phyloP scores from a whole-genome alignment of 37 sponge, comb jelly and placozoan species.

The Petrosia ficiformis region DNA sequence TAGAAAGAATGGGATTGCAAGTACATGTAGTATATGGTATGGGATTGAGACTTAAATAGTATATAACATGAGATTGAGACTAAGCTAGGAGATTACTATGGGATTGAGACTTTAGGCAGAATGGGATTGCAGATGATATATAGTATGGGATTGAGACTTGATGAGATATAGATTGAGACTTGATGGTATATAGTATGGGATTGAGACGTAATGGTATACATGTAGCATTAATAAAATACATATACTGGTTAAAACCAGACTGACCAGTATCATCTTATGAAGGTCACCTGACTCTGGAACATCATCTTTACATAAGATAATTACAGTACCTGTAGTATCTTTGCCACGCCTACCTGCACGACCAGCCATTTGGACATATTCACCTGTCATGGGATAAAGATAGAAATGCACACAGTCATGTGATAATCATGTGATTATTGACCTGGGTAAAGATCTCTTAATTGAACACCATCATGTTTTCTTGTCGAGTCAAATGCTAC shows the following conservation, averaged over 20 bases:
- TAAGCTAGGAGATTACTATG: no score
- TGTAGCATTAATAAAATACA: no score
- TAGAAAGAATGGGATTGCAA: no score
- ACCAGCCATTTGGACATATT: conserved; percentile 99
- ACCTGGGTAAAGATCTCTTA: conserved; percentile 77
- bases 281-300: conserved; percentile 88
- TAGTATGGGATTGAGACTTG: no score
- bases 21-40: no score
- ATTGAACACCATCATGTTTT: conserved; percentile 85
- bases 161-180: no score
- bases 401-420: neutral
- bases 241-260: conserved; percentile 4
- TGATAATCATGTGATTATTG: conserved; percentile 61
- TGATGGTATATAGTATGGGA: neutral
- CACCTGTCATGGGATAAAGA: conserved; percentile 35
- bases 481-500: conserved; percentile 90
- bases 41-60: no score
- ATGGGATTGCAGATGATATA: no score
- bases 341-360: conserved; percentile 94
- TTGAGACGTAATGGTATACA: neutral
- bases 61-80: no score
- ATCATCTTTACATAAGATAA: conserved; percentile 85
- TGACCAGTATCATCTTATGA: conserved; percentile 86
- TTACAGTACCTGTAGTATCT: conserved; percentile 92
- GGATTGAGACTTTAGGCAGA: no score